These are phyloP conservation scores for Lerema accius DNA, from an alignment of 1,140 invertebrate species.

Conservation along the genomic window DNA sequence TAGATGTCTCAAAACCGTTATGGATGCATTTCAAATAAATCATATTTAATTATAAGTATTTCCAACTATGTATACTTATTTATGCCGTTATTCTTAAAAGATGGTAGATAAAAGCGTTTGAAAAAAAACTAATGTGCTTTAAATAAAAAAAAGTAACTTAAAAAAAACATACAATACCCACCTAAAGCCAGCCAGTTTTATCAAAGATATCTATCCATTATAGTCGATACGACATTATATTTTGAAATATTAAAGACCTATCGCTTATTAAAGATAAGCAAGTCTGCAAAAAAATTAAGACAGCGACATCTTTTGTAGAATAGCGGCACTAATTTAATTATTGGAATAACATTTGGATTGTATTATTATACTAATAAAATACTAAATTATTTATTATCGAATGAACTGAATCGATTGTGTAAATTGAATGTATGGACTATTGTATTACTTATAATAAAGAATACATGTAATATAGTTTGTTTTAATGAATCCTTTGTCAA, in stretches of 20 bases:
- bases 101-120: too few relatives aligned
- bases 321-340: neutral
- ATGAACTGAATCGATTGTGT: neutral
- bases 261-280: too few relatives aligned
- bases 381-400: conserved; percentile 11
- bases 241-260: too few relatives aligned
- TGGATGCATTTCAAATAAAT: conserved; percentile 27
- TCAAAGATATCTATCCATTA: too few relatives aligned
- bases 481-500: too few relatives aligned
- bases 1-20: conserved; percentile 21
- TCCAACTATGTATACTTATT: too few relatives aligned
- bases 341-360: neutral
- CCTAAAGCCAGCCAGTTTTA: too few relatives aligned
- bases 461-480: conserved; percentile 4
- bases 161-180: too few relatives aligned
- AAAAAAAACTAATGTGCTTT: too few relatives aligned
- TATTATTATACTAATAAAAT: neutral
- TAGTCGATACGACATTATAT: too few relatives aligned
- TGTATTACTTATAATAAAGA: conserved; percentile 1
- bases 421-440: neutral
- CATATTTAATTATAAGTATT: conserved; percentile 8
- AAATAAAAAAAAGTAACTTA: too few relatives aligned
- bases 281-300: neutral
- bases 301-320: neutral
- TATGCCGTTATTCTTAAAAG: too few relatives aligned